A percentile compares a stretch with the other conserved stretches of the same genome.
Conservation (phyloP, 37 sponge, comb jelly and placozoan species). For the Bolinopsis microptera region DNA sequence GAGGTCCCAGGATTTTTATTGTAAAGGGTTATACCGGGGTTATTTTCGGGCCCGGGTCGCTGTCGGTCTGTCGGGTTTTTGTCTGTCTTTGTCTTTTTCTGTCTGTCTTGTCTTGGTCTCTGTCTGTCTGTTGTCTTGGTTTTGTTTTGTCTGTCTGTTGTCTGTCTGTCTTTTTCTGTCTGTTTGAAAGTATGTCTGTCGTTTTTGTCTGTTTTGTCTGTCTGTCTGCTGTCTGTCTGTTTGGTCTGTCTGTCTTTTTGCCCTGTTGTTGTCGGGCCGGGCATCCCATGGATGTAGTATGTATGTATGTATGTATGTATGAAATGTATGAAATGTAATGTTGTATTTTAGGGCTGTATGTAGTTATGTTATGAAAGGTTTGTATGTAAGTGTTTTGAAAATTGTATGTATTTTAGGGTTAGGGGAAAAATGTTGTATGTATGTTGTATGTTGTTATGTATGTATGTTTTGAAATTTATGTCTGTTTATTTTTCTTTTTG, state of each 20-base stretch:
- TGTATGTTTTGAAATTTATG: not conserved
- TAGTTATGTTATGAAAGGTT: too few species aligned
- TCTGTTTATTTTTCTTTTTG: not conserved
- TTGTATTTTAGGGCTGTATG: too few species aligned
- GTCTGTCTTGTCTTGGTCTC: not conserved
- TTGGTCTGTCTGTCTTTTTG: too few species aligned
- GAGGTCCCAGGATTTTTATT: constrained; percentile 34
- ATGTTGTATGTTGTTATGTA: not conserved
- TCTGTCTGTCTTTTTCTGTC: not conserved
- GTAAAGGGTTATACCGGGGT: constrained; percentile 18
- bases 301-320: not conserved
- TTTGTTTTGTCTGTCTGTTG: not conserved
- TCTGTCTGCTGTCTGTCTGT: too few species aligned
- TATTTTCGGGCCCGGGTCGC: too few species aligned
- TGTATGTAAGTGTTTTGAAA: too few species aligned
- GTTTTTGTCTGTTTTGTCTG: too few species aligned
- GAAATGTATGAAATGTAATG: too few species aligned
- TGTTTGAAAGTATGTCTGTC: constrained; percentile 9
- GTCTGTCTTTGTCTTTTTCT: not conserved
- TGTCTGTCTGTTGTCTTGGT: not conserved
- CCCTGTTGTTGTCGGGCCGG: too few species aligned
- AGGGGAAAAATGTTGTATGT: too few species aligned
- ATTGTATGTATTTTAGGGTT: too few species aligned
- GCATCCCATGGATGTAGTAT: not conserved
- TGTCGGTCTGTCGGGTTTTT: not conserved